Conservation (phyloP, 2,888 invertebrate species). For the Uloborus plumipes region DNA sequence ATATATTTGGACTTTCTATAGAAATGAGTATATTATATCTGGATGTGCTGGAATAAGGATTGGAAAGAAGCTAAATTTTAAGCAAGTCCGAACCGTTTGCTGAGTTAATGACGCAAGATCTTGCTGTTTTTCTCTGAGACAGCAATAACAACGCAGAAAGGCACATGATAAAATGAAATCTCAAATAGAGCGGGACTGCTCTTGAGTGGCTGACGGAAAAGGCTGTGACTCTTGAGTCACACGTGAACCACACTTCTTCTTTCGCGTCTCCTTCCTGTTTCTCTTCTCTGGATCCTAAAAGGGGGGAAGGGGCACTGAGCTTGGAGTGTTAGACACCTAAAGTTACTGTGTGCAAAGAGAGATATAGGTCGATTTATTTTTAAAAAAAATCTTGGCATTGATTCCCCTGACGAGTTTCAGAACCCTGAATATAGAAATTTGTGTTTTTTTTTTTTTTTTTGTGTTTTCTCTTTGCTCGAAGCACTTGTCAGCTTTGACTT, state of each 20-base stretch:
- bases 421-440: constrained; percentile 34
- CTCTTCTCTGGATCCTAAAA: constrained; percentile 5
- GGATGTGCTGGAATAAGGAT: constrained; percentile 47
- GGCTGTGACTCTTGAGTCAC: constrained; percentile 40
- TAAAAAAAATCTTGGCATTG: constrained; percentile 53
- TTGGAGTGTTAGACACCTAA: constrained; percentile 64
- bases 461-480: background rate
- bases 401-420: constrained; percentile 44
- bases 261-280: constrained; percentile 5
- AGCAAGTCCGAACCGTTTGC: constrained; percentile 60
- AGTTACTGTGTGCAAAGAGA: constrained; percentile 63
- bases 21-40: constrained; percentile 47
- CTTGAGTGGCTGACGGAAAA: constrained; percentile 63
- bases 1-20: constrained; percentile 37
- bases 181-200: constrained; percentile 57
- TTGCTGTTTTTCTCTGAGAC: constrained; percentile 52
- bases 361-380: constrained; percentile 48
- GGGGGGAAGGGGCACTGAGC: constrained; percentile 58
- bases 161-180: constrained; percentile 65
- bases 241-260: constrained; percentile 20
- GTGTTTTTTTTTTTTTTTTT: background rate
- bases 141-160: constrained; percentile 65
- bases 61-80: constrained; percentile 62
- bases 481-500: constrained; percentile 5
- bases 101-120: constrained; percentile 62